Percentiles rank a stretch among this genome's conserved stretches.
Conservation (phyloP, 2,888 invertebrate species). For the Unio delphinus region DNA sequence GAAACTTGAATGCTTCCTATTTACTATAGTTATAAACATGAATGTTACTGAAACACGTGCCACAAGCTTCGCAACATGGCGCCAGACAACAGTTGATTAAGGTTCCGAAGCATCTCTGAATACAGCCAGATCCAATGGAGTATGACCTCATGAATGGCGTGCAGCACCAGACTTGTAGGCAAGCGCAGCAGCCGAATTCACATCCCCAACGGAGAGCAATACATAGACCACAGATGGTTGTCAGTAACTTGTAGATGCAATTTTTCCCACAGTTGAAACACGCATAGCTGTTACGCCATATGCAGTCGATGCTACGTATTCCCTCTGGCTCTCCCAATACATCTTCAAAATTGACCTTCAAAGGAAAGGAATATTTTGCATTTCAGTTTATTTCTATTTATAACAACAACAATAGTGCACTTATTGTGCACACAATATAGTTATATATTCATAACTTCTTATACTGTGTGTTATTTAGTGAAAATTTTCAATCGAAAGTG, state of each 20-base stretch:
- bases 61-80: slow-evolving; percentile 78
- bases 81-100: slow-evolving; percentile 74
- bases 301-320: slow-evolving; percentile 76
- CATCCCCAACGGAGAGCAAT: slow-evolving; percentile 76
- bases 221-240: slow-evolving; percentile 79
- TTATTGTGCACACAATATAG: too few species aligned
- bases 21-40: too few species aligned
- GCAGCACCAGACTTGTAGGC: slow-evolving; percentile 81
- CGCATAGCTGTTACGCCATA: slow-evolving; percentile 78
- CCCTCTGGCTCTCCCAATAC: slow-evolving; percentile 61
- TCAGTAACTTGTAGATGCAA: slow-evolving; percentile 80
- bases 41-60: slow-evolving; percentile 55
- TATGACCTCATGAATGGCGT: slow-evolving; percentile 79
- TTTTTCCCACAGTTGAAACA: slow-evolving; percentile 79
- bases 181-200: slow-evolving; percentile 74
- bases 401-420: too few species aligned
- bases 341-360: slow-evolving; percentile 52
- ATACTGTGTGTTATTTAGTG: too few species aligned
- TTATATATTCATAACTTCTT: too few species aligned
- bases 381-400: neutral
- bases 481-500: too few species aligned
- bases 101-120: slow-evolving; percentile 70
- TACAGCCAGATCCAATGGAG: slow-evolving; percentile 75
- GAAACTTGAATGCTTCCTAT: too few species aligned
- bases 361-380: neutral